phyloP scores from a whole-genome alignment of 1,140 invertebrate species.

The Calephelis virginiensis region DNA sequence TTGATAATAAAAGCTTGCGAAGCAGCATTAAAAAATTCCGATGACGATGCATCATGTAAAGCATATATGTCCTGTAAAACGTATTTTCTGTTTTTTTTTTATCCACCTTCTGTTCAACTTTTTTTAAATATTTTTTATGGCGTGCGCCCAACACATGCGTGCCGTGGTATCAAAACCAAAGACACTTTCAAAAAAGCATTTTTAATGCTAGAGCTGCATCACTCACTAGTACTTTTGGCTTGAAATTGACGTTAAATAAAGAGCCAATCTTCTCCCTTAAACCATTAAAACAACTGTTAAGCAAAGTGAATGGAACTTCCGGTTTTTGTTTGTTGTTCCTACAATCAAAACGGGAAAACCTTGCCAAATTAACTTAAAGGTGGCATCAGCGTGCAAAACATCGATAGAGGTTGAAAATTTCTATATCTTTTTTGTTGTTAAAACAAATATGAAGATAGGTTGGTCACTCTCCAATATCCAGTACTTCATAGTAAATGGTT shows the following conservation, averaged over 20 bases:
- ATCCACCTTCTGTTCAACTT: neutral
- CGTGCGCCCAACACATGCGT: neutral
- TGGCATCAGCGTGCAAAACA: neutral
- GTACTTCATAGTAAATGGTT: neutral
- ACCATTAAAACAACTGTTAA: neutral
- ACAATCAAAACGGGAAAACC: neutral
- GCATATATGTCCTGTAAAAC: too few species aligned
- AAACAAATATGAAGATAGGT: neutral
- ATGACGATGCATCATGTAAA: slow-evolving; percentile 10
- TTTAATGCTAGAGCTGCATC: neutral
- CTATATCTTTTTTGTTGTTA: too few species aligned
- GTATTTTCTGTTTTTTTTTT: neutral
- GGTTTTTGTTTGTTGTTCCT: slow-evolving; percentile 1
- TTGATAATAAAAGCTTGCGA: slow-evolving; percentile 5
- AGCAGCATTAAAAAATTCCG: slow-evolving; percentile 14
- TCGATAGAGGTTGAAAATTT: slow-evolving; percentile 2
- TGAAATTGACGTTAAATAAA: neutral
- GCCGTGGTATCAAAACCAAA: neutral
- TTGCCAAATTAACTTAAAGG: neutral
- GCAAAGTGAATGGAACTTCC: neutral
- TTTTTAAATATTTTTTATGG: neutral
- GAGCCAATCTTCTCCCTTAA: neutral
- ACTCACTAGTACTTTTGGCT: too few species aligned
- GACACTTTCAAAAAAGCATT: neutral
- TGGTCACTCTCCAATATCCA: neutral